Evolutionary conservation across 1,140 invertebrate species (phyloP).

Genomic region (Chymomyza costata): DNA sequence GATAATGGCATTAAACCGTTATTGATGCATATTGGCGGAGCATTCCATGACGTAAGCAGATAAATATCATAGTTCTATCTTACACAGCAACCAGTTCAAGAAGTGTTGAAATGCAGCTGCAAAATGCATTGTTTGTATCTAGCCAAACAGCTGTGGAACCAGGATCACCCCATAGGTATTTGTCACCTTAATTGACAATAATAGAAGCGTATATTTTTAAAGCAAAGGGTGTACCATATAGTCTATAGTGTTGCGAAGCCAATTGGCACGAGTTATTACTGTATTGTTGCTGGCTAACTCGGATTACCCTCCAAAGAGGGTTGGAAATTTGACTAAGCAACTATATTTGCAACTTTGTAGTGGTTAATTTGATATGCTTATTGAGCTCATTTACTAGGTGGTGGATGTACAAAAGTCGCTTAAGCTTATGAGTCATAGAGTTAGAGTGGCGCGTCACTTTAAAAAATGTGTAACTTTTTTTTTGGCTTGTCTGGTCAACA

Average conservation of each 20-base stretch:
- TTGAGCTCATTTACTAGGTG: conserved; percentile 18
- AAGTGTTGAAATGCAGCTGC: conserved; percentile 37
- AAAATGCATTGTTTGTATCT: too few relatives aligned
- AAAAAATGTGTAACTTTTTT: too few relatives aligned
- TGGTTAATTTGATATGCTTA: conserved; percentile 18
- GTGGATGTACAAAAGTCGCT: conserved; percentile 18
- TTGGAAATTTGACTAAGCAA: conserved; percentile 11
- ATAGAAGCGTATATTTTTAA: conserved; percentile 11
- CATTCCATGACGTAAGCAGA: conserved; percentile 57
- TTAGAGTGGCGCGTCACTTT: conserved; percentile 19
- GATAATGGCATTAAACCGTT: too few relatives aligned
- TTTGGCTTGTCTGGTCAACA: not conserved
- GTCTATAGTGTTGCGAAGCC: conserved; percentile 7
- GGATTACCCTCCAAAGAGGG: conserved; percentile 12
- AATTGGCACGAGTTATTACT: conserved; percentile 29
- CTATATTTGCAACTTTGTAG: conserved; percentile 32
- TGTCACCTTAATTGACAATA: conserved; percentile 26
- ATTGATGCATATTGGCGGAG: too few relatives aligned
- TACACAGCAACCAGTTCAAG: conserved; percentile 2
- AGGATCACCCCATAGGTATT: conserved; percentile 21
- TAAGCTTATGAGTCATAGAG: too few relatives aligned
- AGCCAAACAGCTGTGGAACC: conserved; percentile 22
- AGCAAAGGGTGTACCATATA: conserved; percentile 36
- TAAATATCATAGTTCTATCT: conserved; percentile 56
- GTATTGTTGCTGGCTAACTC: conserved; percentile 18